Percentiles rank a stretch among this genome's conserved stretches.
Evolutionary conservation across 2,113 vertebrate species (phyloP).

Genomic region (Catharus bicknelli): DNA sequence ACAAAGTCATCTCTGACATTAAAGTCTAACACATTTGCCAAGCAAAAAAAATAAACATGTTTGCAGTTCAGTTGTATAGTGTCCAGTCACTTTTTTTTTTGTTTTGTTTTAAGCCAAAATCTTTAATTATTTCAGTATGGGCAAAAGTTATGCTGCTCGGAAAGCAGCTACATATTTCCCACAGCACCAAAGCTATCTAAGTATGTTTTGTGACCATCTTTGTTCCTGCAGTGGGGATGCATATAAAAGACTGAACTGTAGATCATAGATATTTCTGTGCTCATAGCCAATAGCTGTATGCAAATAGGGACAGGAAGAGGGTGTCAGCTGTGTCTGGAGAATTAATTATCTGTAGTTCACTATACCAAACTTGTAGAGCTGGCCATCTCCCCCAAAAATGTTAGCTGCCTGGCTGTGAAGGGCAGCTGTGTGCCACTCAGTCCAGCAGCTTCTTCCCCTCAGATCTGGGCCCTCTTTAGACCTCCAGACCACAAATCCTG

Average conservation of each 20-base stretch:
- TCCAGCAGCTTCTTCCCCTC: not conserved
- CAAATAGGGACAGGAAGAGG: not conserved
- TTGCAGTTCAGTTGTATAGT: not conserved
- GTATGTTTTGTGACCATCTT: not conserved
- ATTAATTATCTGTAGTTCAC: not conserved
- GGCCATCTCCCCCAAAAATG: not conserved
- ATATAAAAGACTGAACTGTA: not conserved
- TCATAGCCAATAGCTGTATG: not conserved
- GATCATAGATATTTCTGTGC: not conserved
- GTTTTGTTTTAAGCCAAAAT: not conserved
- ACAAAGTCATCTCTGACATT: not conserved
- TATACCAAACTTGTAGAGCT: not conserved
- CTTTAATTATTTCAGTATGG: slow-evolving; percentile 27
- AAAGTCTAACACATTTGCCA: not conserved
- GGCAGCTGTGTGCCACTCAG: not conserved
- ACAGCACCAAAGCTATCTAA: not conserved
- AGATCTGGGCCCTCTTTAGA: not conserved
- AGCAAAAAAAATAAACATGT: not conserved
- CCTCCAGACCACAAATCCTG: not conserved
- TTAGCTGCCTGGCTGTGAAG: not conserved
- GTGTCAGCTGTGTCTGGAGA: not conserved
- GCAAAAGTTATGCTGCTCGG: not conserved
- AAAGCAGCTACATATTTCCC: not conserved
- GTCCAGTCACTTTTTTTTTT: not conserved
- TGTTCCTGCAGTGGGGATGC: not conserved